Percentiles rank a stretch among this genome's conserved stretches.
These are phyloP conservation scores for Andrena flavipes DNA, from an alignment of 2,888 invertebrate genomes.

Conservation along the genomic window DNA sequence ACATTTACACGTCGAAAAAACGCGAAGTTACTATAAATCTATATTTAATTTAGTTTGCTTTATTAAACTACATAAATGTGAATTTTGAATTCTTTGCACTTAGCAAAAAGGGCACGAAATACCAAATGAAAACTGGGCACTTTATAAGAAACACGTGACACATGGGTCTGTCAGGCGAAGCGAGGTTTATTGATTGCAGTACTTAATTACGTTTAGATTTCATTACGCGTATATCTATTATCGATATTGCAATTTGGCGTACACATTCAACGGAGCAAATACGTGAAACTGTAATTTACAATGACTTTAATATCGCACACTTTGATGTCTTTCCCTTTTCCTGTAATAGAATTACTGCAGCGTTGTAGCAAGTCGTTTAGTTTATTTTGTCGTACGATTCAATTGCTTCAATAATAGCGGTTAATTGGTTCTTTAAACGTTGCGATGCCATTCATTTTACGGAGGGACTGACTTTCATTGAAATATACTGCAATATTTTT, in stretches of 20 bases:
- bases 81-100: not conserved
- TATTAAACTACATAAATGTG: not conserved
- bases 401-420: conserved; percentile 1
- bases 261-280: conserved; percentile 22
- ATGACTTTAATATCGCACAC: conserved; percentile 17
- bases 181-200: conserved; percentile 43
- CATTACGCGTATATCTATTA: conserved; percentile 45
- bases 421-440: not conserved
- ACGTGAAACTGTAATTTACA: conserved; percentile 12
- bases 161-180: conserved; percentile 10
- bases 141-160: not conserved
- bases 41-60: not conserved
- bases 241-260: conserved; percentile 35
- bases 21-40: not conserved
- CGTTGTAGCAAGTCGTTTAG: not conserved
- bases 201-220: conserved; percentile 43
- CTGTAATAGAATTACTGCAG: conserved; percentile 10
- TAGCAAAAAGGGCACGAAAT: not conserved
- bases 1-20: not conserved
- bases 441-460: not conserved
- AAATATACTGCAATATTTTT: not conserved
- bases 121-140: not conserved
- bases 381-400: not conserved
- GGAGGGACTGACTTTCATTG: not conserved
- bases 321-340: conserved; percentile 10